Conservation (phyloP, 2,888 invertebrate species). For the Lepidocyrtoides sp. region DNA sequence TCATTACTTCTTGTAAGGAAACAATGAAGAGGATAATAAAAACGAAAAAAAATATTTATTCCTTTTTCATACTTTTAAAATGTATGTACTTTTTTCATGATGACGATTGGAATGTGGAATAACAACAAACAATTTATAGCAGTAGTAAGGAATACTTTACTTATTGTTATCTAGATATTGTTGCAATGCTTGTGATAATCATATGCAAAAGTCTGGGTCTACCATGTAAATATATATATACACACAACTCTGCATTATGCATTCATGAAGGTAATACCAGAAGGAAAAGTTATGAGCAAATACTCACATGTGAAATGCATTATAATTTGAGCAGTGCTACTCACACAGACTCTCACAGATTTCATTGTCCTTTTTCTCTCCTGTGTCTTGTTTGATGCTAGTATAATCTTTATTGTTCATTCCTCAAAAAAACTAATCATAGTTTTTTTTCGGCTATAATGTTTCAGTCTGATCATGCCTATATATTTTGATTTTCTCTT, state of each 20-base stretch:
- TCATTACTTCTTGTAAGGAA: constrained; percentile 14
- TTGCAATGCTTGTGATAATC: too few relatives aligned
- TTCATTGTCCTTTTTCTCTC: not conserved
- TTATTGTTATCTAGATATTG: too few relatives aligned
- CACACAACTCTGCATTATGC: not conserved
- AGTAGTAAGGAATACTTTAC: too few relatives aligned
- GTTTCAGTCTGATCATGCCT: not conserved
- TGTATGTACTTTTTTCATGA: not conserved
- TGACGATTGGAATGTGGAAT: constrained; percentile 62
- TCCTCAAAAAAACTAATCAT: constrained; percentile 17
- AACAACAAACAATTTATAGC: not conserved
- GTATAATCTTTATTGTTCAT: constrained; percentile 13
- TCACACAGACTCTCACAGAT: not conserved
- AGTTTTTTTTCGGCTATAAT: too few relatives aligned
- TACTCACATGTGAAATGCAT: constrained; percentile 29
- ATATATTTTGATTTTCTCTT: not conserved
- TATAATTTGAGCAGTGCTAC: constrained; percentile 10
- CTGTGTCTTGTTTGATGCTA: not conserved
- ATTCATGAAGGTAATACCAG: constrained; percentile 31
- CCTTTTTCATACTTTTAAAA: constrained; percentile 14
- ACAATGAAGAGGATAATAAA: constrained; percentile 29
- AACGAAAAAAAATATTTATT: not conserved
- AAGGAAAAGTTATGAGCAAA: constrained; percentile 58
- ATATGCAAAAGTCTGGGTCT: too few relatives aligned
- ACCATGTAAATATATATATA: too few relatives aligned